A percentile compares a stretch with the other conserved stretches of the same genome.
Evolutionary conservation across 1,140 invertebrate genomes (phyloP).

Genomic region (Cyphomyrmex costatus): DNA sequence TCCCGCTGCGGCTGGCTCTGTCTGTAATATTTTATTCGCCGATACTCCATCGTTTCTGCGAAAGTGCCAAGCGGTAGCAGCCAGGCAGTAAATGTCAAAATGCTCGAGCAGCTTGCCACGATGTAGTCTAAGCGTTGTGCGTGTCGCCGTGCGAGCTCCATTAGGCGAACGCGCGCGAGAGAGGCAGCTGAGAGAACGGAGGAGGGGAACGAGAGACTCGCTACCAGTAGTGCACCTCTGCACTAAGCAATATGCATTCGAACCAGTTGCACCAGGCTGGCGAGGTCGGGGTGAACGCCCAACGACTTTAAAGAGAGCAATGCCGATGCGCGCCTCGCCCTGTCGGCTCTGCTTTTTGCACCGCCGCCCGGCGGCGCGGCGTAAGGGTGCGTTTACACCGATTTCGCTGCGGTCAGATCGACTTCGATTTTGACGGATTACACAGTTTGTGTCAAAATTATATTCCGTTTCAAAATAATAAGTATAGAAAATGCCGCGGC

Average conservation of each 20-base stretch:
- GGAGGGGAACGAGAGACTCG: constrained; percentile 36
- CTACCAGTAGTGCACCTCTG: constrained; percentile 83
- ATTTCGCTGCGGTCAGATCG: constrained; percentile 49
- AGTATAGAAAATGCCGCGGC: not conserved
- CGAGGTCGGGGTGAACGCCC: constrained; percentile 86
- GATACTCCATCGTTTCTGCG: constrained; percentile 45
- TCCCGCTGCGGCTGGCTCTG: constrained; percentile 10
- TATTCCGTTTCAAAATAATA: not conserved
- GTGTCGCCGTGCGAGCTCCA: constrained; percentile 77
- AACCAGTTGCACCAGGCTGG: constrained; percentile 84
- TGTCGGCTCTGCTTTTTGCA: constrained; percentile 78
- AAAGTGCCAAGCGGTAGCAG: constrained; percentile 51
- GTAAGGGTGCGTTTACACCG: constrained; percentile 78
- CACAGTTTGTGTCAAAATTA: not conserved
- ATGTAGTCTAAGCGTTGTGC: constrained; percentile 49
- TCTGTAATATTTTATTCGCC: constrained; percentile 49
- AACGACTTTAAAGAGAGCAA: constrained; percentile 85
- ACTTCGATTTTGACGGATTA: constrained; percentile 8
- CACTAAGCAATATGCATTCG: constrained; percentile 81
- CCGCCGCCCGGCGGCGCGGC: constrained; percentile 77
- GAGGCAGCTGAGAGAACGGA: not conserved
- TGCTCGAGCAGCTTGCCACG: constrained; percentile 50
- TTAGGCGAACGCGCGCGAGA: constrained; percentile 64
- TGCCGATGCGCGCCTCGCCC: constrained; percentile 75
- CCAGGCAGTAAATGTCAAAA: constrained; percentile 69